A percentile compares a stretch with the other conserved stretches of the same genome.
These are phyloP conservation scores for Bilobella aurantiaca DNA, from an alignment of 1,140 invertebrate genomes.

Conservation along the genomic window DNA sequence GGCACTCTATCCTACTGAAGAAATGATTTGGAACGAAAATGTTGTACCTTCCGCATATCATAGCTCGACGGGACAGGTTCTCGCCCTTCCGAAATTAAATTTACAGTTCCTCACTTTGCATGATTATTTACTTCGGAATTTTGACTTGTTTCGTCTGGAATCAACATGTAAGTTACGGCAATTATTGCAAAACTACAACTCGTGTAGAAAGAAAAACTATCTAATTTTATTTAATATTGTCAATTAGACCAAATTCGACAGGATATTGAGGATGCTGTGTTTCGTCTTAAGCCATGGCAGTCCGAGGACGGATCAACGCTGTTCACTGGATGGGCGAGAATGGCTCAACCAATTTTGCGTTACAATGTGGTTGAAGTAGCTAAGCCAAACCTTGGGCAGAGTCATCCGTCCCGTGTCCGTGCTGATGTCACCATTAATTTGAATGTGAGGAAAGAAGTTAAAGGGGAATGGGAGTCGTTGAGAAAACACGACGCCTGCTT, in stretches of 20 bases:
- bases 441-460: conserved; percentile 78
- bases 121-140: conserved; percentile 95
- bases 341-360: conserved; percentile 87
- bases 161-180: conserved; percentile 84
- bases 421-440: conserved; percentile 90
- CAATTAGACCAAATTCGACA: conserved; percentile 86
- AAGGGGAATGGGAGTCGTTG: conserved; percentile 92
- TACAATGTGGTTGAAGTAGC: conserved; percentile 93
- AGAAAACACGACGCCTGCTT: conserved; percentile 98
- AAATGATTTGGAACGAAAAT: conserved; percentile 98
- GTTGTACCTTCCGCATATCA: conserved; percentile 96
- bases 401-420: conserved; percentile 81
- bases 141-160: conserved; percentile 93
- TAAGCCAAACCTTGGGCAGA: conserved; percentile 83
- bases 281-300: conserved; percentile 84
- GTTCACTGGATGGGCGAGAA: conserved; percentile 87
- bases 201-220: too few species aligned
- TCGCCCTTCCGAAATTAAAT: conserved; percentile 95
- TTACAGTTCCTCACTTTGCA: conserved; percentile 96
- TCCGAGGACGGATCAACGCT: conserved; percentile 74
- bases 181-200: too few species aligned
- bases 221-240: conserved; percentile 15
- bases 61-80: conserved; percentile 75
- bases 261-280: conserved; percentile 94
- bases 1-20: conserved; percentile 96